Conservation (phyloP, 1,140 invertebrate genomes). For the Hydropsyche tenuis region DNA sequence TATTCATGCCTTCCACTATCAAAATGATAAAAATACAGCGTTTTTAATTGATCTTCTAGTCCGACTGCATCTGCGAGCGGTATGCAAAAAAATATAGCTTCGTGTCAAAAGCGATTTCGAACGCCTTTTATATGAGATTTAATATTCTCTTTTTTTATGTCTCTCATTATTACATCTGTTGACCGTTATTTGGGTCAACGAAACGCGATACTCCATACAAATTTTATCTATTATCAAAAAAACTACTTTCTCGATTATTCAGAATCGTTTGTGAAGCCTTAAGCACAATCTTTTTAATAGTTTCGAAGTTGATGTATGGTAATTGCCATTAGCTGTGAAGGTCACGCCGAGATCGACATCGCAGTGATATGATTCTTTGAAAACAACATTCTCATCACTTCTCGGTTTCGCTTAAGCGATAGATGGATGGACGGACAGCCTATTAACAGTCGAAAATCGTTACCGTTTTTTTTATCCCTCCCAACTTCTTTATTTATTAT, state of each 20-base stretch:
- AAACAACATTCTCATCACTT: slow-evolving; percentile 29
- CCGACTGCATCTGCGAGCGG: slow-evolving; percentile 8
- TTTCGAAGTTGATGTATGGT: slow-evolving; percentile 20
- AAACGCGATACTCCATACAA: no score
- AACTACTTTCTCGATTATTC: slow-evolving; percentile 17
- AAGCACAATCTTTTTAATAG: slow-evolving; percentile 8
- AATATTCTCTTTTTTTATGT: no score
- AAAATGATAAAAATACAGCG: slow-evolving; percentile 24
- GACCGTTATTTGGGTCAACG: no score
- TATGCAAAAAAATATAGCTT: slow-evolving; percentile 11
- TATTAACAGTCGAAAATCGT: slow-evolving; percentile 29
- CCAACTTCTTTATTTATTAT: slow-evolving; percentile 12
- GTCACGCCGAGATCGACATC: slow-evolving; percentile 19
- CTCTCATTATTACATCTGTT: no score
- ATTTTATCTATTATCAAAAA: neutral
- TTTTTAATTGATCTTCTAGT: slow-evolving; percentile 23
- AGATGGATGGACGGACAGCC: slow-evolving; percentile 20
- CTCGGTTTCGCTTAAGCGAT: slow-evolving; percentile 25
- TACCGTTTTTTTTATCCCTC: slow-evolving; percentile 10
- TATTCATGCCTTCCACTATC: neutral
- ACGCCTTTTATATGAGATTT: no score
- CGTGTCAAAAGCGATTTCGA: no score
- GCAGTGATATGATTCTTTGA: slow-evolving; percentile 21
- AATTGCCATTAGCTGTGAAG: slow-evolving; percentile 23
- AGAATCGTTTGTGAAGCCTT: neutral